Base-by-base conservation (phyloP, 2,888 invertebrate species). In the Hirtodrosophila confusa region DNA sequence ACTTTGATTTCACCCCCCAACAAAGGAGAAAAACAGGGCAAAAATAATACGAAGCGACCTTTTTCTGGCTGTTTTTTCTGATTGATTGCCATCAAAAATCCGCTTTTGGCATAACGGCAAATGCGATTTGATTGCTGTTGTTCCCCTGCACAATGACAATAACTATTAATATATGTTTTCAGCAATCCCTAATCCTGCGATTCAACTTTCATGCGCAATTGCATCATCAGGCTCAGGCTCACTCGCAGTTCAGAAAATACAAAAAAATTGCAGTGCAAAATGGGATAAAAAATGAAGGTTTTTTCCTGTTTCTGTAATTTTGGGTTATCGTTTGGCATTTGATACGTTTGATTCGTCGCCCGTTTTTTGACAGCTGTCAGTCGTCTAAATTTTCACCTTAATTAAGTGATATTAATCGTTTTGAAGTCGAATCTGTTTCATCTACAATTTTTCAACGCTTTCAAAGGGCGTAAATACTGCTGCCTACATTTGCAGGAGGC, bases 21-120 rank as follows among this genome's bases (percentile, higher is more conserved):
- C 54, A 66, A 51, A 57, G 45, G 7, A 57, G 49, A 44, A 70
- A 69, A 69, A 61, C 7, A 55, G 51, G 65, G 43, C 33, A 71
- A 70, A 80, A 70, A 47, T 56, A 36, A 17, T 54, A 9, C 40
- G 61, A 64, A 66, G 57, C 48, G 50, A 70, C 60, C 70, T 67
- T 70, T 80, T 72, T 57, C 67, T 50, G 56, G 31, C 54, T 72
- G 67, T 61, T 71, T 45, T 63, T 64, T 76, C 70, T 87, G 87
- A 87, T 87, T 88, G 87, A 87, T 87, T 84, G 88, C 57, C 79
- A 88, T 87, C 86, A 88, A 75, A 80, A 80, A 88, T 89, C 89
- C 79, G 89, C 75, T 87, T 89, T 76, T 80, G 78, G 78, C 69
- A 75, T 72, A 78, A 78, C 77, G 71, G 69, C 80, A 88, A 82